Evolutionary conservation across 1,140 invertebrate genomes (phyloP).

Genomic region (Drosophila nigromelanica): DNA sequence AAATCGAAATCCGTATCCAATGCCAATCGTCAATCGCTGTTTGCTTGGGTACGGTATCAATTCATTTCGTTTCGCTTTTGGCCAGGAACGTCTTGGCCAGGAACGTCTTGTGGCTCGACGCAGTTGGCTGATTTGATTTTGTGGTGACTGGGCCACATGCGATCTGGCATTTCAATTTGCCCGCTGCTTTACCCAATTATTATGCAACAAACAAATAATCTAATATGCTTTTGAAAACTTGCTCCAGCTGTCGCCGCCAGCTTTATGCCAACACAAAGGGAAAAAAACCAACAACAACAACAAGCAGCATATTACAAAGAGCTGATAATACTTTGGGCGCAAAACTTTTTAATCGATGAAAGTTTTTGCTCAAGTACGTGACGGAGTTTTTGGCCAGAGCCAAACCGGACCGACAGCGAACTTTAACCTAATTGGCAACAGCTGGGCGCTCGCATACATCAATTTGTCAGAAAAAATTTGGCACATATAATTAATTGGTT

Average conservation of each 20-base stretch:
- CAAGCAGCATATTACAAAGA: constrained; percentile 26
- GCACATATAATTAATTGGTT: constrained; percentile 43
- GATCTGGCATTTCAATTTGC: constrained; percentile 52
- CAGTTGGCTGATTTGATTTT: constrained; percentile 17
- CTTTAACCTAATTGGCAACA: constrained; percentile 66
- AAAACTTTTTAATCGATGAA: constrained; percentile 78
- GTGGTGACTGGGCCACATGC: constrained; percentile 24
- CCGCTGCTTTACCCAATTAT: constrained; percentile 50
- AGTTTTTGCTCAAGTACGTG: constrained; percentile 68
- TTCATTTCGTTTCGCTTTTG: not conserved
- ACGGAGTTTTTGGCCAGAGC: constrained; percentile 19
- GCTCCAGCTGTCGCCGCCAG: constrained; percentile 61
- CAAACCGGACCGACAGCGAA: constrained; percentile 28
- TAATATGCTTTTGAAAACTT: constrained; percentile 58
- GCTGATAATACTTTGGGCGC: constrained; percentile 63
- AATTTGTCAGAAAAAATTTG: constrained; percentile 24
- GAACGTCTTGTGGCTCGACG: not conserved
- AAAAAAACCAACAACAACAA: constrained; percentile 1
- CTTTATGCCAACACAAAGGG: constrained; percentile 3
- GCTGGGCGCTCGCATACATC: constrained; percentile 42
- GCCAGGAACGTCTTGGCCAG: not conserved
- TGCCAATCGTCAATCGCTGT: constrained; percentile 22
- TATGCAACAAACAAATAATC: constrained; percentile 63
- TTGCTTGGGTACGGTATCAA: not conserved
- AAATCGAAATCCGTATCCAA: constrained; percentile 1